phyloP scores from a whole-genome alignment of 2,888 invertebrate species.

The Drosophila koepferae region DNA sequence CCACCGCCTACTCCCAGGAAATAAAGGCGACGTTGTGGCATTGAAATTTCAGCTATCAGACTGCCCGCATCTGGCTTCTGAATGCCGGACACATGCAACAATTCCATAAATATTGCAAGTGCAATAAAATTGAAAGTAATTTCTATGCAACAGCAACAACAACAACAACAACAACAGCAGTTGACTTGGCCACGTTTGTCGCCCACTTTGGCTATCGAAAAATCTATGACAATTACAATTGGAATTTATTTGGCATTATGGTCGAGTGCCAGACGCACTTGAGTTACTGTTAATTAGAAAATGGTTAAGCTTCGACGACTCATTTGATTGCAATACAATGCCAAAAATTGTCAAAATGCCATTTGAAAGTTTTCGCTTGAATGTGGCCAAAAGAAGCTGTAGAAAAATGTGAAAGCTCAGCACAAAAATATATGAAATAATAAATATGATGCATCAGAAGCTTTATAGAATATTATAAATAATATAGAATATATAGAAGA shows the following conservation, averaged over 20 bases:
- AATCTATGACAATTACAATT: conserved; percentile 70
- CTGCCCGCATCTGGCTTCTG: conserved; percentile 27
- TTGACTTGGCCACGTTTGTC: conserved; percentile 11
- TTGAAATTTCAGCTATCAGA: conserved; percentile 37
- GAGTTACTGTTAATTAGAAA: conserved; percentile 76
- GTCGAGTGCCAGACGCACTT: conserved; percentile 38
- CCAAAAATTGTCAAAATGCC: conserved; percentile 6
- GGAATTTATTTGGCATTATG: conserved; percentile 58
- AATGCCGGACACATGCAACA: conserved; percentile 32
- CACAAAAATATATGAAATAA: neutral
- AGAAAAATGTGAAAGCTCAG: neutral
- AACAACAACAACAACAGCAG: conserved; percentile 9
- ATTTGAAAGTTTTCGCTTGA: neutral
- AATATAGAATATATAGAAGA: too few relatives aligned
- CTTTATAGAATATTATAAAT: too few relatives aligned
- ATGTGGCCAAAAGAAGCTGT: neutral
- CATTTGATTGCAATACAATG: conserved; percentile 19
- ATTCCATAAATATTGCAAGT: conserved; percentile 60
- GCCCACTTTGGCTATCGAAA: conserved; percentile 25
- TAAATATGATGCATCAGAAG: too few relatives aligned
- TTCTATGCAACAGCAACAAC: conserved; percentile 24
- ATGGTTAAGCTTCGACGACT: conserved; percentile 37
- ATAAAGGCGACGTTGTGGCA: conserved; percentile 15
- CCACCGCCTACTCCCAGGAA: too few relatives aligned
- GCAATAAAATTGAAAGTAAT: conserved; percentile 70